Evolutionary conservation across 2,888 invertebrate genomes (phyloP), one percentile per base, ranked within the genome.

Genomic region (Myathropa florea): DNA sequence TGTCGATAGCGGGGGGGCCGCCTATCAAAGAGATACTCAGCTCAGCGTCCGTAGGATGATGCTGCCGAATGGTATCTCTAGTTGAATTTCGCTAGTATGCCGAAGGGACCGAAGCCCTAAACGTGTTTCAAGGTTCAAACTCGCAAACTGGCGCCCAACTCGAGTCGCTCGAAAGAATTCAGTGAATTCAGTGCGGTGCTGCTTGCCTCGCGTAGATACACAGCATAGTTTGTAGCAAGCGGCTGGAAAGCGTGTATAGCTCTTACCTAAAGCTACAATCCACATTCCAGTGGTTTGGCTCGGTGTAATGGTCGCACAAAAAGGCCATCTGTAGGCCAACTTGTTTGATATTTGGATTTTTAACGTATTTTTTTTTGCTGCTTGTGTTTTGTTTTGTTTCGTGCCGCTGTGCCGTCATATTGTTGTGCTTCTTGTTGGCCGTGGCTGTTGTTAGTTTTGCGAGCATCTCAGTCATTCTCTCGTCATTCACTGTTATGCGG

Each of bases 311-410:
- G 73, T 78, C 36, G 39, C 60, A 82, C 63, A 82, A 81, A 81
- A 86, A 78, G 73, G 60, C 82, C 86, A 86, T 82, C 82, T 86
- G 78, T 86, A 86, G 86, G 86, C 78, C 82, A 86, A 86, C 86
- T 86, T 78, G 86, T 86, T 82, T 85, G 85, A 73, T 82, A 73
- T 86, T 82, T 71, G 70, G 64, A 78, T 82, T 82, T 46, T 86
- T 78, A 82, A 86, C 82, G 82, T 73, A 30, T 71, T 77, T 81
- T 80, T 63, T 18, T 39, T 14, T 57, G 21, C 36, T 6, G 30
- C 30, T 39, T 46, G 36, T 24, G 65, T 65, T 39, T 39, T 46
- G 33, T 65, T 65, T 63, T 36, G 57, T 67, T 70, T 23, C 53
- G 39, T 36, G 57, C 28, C 39, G 14, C 39, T 30, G 57, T 68